Base-by-base conservation (phyloP, 2,113 vertebrate genomes). In the Pongo abelii region DNA sequence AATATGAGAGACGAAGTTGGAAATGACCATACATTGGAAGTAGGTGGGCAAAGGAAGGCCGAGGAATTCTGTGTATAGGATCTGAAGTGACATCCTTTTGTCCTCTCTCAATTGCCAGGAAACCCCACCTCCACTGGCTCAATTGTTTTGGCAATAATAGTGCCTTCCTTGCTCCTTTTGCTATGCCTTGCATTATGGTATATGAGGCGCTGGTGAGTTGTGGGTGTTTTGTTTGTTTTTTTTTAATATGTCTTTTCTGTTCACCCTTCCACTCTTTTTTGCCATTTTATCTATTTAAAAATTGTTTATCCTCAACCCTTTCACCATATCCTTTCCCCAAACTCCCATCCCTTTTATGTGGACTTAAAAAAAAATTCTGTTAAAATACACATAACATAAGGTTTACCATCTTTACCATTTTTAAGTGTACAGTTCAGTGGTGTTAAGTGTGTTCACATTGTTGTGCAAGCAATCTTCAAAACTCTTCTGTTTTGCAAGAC, bases 181-280 rank as follows among this genome's bases (percentile, higher is more conserved):
- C 25, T 79, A 43, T 52, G 59, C 18, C 13, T 89, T 38, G 18
- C 8, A 4, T 27, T 97, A 9, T 89, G 96, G 90, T 77, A 50
- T 91, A 43, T 6, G 38, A 97, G 27, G 20, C 67, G 2, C 30
- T 2, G 94, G 96, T 97, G 46, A 97, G 95, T 94, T 50, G 27
- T 77, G 32, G 61, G 12, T 14, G 25, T 27, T 46, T 69, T 43
- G 2, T 10, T 74, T 38, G 38, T 10, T 32, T 17, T 38, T 38
- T 32, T 69, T 13, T 43, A 40, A 43, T 67, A 2, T 75, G 70
- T 38, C 3, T 90, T 75, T 57, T 74, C 12, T 83, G 13, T 50
- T 1, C 10, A 35, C 7, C 1, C 4, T 52, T 8, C 6, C 5
- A 32, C 16, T 30, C 16, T 55, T 89, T 86, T 8, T 25, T 7